Evolutionary conservation across 2,113 vertebrate genomes (phyloP).

Genomic region (Hystrix brachyura): DNA sequence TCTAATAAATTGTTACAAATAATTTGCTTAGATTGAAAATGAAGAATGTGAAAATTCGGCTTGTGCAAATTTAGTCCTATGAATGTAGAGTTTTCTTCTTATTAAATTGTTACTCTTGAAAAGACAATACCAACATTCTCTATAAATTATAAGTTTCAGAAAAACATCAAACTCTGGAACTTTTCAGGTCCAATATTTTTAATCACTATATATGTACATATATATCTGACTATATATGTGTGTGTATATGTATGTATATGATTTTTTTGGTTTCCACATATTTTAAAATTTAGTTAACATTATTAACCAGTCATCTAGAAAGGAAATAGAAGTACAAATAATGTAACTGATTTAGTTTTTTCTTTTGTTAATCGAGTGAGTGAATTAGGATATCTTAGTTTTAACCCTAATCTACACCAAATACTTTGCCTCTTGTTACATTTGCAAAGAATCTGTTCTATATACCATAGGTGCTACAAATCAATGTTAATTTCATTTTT

Average conservation of each 20-base stretch:
- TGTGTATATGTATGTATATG: background rate
- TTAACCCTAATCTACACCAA: background rate
- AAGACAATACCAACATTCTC: no score
- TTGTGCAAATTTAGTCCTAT: no score
- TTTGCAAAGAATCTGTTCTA: background rate
- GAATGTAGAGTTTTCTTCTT: no score
- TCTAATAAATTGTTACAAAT: no score
- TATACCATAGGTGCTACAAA: background rate
- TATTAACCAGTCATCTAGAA: background rate
- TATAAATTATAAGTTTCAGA: no score
- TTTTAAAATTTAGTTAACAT: background rate
- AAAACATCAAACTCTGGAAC: no score
- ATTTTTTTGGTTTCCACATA: background rate
- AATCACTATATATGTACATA: no score
- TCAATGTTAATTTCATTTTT: background rate
- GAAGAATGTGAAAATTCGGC: no score
- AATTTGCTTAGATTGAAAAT: no score
- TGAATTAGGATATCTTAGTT: background rate
- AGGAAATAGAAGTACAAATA: background rate
- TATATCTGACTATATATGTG: no score
- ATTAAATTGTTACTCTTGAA: no score
- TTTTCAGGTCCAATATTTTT: no score
- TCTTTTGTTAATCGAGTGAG: background rate
- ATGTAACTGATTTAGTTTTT: background rate
- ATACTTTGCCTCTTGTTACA: background rate